phyloP scores from a whole-genome alignment of 2,888 invertebrate genomes.

The Theodoxus fluviatilis region DNA sequence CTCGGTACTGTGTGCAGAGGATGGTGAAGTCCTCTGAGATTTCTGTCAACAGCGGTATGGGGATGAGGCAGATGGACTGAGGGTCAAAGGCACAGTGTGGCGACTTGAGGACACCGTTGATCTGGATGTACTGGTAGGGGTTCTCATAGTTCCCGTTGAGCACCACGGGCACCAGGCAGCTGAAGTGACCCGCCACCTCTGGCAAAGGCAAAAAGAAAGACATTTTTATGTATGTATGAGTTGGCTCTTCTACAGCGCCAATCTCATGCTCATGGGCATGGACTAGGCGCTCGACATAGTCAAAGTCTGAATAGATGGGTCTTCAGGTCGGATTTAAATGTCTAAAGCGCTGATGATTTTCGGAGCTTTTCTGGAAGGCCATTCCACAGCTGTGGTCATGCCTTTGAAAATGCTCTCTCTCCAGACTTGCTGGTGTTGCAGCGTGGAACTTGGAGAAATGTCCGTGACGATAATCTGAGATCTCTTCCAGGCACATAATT shows the following conservation, averaged over 20 bases:
- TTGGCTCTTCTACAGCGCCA: neutral
- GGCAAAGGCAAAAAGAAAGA: conserved; percentile 5
- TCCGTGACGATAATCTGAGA: no score
- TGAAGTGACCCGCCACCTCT: conserved; percentile 56
- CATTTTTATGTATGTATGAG: neutral
- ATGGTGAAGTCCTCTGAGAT: conserved; percentile 55
- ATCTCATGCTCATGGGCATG: no score
- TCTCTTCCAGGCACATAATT: no score
- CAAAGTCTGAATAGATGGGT: no score
- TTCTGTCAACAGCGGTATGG: conserved; percentile 60
- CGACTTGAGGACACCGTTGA: conserved; percentile 56
- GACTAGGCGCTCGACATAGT: no score
- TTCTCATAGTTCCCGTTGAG: conserved; percentile 57
- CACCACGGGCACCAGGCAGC: conserved; percentile 57
- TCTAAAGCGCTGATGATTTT: no score
- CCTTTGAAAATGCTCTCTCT: no score
- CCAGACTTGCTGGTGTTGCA: no score
- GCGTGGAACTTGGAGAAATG: no score
- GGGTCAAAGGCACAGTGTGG: conserved; percentile 64
- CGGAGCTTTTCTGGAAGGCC: no score
- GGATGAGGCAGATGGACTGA: conserved; percentile 59
- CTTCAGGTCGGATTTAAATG: no score
- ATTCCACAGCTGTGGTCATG: no score
- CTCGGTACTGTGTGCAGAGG: conserved; percentile 53
- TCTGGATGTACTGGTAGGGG: conserved; percentile 59